phyloP scores from a whole-genome alignment of 2,797 vertebrate species.

The Crenuchus spilurus region DNA sequence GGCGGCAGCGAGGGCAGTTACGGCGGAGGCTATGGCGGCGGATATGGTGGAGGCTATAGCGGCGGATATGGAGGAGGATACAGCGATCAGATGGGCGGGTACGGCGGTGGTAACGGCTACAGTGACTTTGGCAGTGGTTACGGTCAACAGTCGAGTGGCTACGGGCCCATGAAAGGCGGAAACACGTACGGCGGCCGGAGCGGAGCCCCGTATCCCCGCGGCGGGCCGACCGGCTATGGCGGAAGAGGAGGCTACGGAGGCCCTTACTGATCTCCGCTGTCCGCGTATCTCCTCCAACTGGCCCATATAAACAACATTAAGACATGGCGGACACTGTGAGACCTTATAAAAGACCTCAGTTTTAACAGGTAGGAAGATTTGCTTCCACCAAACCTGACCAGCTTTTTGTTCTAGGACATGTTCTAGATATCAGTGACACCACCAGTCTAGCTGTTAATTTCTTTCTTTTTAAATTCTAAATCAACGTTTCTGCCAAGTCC shows the following conservation, averaged over 20 bases:
- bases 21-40: conserved; percentile 71
- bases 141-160: conserved; percentile 83
- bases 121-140: conserved; percentile 67
- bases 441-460: background rate
- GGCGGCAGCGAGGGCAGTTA: conserved; percentile 73
- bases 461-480: background rate
- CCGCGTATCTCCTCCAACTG: conserved; percentile 27
- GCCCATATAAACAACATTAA: conserved; percentile 57
- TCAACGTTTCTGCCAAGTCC: conserved; percentile 10
- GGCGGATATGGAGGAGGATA: conserved; percentile 77
- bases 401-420: conserved; percentile 73
- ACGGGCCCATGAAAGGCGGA: conserved; percentile 83
- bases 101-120: conserved; percentile 60
- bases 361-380: conserved; percentile 85
- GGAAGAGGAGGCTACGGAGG: conserved; percentile 68
- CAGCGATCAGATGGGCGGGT: conserved; percentile 55
- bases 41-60: conserved; percentile 73
- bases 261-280: conserved; percentile 48
- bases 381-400: conserved; percentile 78
- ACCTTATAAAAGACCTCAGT: conserved; percentile 71
- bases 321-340: conserved; percentile 72
- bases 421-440: background rate
- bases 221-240: conserved; percentile 68
- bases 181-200: conserved; percentile 77
- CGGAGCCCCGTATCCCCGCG: conserved; percentile 78